Evolutionary conservation across 2,113 vertebrate genomes (phyloP), one percentile per base, ranked within the genome.

Genomic region (Nibea coibor): DNA sequence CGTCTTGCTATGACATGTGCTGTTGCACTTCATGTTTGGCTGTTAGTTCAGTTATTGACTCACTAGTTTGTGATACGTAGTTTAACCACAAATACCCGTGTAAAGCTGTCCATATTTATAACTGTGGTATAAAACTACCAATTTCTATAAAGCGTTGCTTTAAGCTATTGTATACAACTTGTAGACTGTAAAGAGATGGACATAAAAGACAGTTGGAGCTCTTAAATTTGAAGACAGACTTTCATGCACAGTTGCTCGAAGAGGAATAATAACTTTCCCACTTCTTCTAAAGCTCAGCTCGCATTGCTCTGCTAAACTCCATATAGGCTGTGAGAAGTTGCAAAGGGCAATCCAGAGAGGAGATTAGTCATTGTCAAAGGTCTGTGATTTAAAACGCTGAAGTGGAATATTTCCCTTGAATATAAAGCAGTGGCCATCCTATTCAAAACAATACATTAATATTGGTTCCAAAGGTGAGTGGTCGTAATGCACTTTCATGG

Each of bases 351-450:
- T 66, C 50, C 28, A 45, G 22, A 22, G 53, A 77, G n/a, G 64
- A 81, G 47, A 87, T 84, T 74, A 81, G 78, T 84, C 82, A 75
- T 66, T 84, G 81, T 87, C 81, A 84, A 9, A 81, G 58, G 70
- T 67, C 57, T 58, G 48, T 68, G 62, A 80, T 72, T 72, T 72
- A 58, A 83, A 73, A 87, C 6, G 50, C 62, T 76, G 66, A 83
- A 77, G 74, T 71, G 42, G 64, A 81, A 81, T 84, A 81, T 81
- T 87, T 81, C 24, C 35, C n/a, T 62, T 66, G 71, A 78, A 75
- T 75, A 75, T 82, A 79, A 79, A 81, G 74, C 71, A 87, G 71
- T 17, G 62, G 56, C 42, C 28, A 74, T 70, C 43, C 56, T 10
- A 53, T 54, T 54, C 54, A 57, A 75, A 87, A 73, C 76, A 83